Evolutionary conservation across 2,888 invertebrate genomes (phyloP).

Genomic region (Rhamnusium bicolor): DNA sequence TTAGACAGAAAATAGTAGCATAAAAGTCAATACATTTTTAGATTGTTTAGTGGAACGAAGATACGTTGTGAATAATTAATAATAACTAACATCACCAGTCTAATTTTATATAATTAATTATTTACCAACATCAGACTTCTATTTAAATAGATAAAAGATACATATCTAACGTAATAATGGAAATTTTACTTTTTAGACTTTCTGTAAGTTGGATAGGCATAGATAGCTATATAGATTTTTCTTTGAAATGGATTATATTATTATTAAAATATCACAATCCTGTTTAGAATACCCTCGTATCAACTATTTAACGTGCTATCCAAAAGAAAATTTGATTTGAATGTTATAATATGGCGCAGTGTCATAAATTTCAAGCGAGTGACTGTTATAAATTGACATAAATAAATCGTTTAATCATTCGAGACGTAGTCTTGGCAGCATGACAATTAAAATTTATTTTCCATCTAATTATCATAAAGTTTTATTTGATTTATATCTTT

Average conservation of each 20-base stretch:
- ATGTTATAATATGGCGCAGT: constrained; percentile 46
- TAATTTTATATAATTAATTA: no score
- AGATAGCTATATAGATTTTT: neutral
- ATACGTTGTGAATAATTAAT: no score
- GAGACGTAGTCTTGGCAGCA: constrained; percentile 23
- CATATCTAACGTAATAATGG: no score
- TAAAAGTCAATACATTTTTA: no score
- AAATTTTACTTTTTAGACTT: no score
- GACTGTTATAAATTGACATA: constrained; percentile 54
- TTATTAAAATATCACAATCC: constrained; percentile 1
- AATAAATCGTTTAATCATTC: constrained; percentile 56
- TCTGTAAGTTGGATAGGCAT: no score
- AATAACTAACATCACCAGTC: no score
- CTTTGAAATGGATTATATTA: neutral
- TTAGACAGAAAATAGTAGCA: no score
- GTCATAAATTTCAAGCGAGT: constrained; percentile 46
- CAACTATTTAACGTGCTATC: constrained; percentile 41
- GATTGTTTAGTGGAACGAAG: no score
- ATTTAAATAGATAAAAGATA: no score
- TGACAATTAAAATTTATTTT: constrained; percentile 37
- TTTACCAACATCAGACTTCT: no score
- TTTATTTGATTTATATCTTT: constrained; percentile 25
- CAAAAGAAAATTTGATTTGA: constrained; percentile 49
- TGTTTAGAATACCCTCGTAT: constrained; percentile 24
- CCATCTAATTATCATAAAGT: constrained; percentile 24